Conservation (phyloP, 1,140 invertebrate genomes). For the Pogonomyrmex barbatus region DNA sequence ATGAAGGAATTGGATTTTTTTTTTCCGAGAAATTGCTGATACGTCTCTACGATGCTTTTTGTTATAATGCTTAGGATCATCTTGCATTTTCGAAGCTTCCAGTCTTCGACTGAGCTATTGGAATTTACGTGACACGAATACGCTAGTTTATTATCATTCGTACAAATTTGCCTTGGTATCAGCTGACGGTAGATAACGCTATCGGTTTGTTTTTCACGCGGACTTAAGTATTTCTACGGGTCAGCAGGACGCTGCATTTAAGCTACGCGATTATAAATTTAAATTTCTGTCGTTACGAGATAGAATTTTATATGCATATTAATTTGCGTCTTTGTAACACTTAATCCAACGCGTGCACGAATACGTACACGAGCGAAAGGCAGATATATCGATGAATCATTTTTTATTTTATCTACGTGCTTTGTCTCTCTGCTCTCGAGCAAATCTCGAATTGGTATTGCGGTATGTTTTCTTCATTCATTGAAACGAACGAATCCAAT, state of each 20-base stretch:
- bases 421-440: not conserved
- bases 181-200: not conserved
- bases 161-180: conserved; percentile 27
- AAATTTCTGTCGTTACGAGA: not conserved
- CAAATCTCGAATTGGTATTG: not conserved
- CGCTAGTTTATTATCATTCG: not conserved
- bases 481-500: conserved; percentile 21
- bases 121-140: not conserved
- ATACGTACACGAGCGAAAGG: not conserved
- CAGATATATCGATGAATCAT: not conserved
- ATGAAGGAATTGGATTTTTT: not conserved
- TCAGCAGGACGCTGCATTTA: not conserved
- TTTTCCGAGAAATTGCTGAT: not conserved
- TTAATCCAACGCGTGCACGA: not conserved
- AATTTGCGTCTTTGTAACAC: not conserved
- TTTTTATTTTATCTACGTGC: not conserved
- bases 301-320: not conserved
- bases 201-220: not conserved
- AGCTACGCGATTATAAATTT: not conserved
- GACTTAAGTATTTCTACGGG: not conserved
- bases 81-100: not conserved
- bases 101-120: not conserved
- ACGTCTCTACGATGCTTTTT: no score
- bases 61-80: not conserved
- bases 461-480: not conserved